Evolutionary conservation across 2,888 invertebrate genomes (phyloP).

Genomic region (Tetanocera ferruginea): DNA sequence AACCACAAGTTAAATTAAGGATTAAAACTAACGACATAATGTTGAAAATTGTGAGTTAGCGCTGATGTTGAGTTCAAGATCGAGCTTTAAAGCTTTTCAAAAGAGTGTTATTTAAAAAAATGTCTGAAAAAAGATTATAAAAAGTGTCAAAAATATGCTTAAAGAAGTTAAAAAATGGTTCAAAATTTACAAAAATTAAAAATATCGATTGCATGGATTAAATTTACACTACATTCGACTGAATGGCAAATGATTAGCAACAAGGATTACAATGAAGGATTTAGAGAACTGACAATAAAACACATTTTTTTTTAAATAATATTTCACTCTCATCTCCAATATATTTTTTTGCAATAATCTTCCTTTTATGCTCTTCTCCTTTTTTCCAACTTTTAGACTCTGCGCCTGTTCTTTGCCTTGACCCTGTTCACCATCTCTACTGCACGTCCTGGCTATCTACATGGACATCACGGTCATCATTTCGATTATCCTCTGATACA

Average conservation of each 20-base stretch:
- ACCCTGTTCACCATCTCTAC: conserved; percentile 41
- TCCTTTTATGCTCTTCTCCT: not conserved
- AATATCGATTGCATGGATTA: not conserved
- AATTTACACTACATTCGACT: not conserved
- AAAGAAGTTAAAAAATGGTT: not conserved
- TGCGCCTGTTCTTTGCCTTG: conserved; percentile 53
- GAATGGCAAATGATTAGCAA: not conserved
- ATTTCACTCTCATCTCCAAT: not conserved
- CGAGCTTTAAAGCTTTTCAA: too few species aligned
- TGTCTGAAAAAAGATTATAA: not conserved
- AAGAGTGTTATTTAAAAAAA: not conserved
- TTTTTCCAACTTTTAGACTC: conserved; percentile 47
- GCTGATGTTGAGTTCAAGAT: not conserved
- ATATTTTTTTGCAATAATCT: not conserved
- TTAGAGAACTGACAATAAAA: not conserved
- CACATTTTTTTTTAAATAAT: too few species aligned
- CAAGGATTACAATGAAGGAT: not conserved
- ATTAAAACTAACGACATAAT: conserved; percentile 42
- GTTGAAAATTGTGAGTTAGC: conserved; percentile 57
- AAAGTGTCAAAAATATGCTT: not conserved
- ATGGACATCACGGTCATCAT: conserved; percentile 61
- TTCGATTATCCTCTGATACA: conserved; percentile 52
- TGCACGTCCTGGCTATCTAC: conserved; percentile 66
- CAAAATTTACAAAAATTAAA: not conserved
- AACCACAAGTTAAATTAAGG: conserved; percentile 42